Evolutionary conservation across 2,888 invertebrate species (phyloP).

Genomic region (Cantharis lateralis): DNA sequence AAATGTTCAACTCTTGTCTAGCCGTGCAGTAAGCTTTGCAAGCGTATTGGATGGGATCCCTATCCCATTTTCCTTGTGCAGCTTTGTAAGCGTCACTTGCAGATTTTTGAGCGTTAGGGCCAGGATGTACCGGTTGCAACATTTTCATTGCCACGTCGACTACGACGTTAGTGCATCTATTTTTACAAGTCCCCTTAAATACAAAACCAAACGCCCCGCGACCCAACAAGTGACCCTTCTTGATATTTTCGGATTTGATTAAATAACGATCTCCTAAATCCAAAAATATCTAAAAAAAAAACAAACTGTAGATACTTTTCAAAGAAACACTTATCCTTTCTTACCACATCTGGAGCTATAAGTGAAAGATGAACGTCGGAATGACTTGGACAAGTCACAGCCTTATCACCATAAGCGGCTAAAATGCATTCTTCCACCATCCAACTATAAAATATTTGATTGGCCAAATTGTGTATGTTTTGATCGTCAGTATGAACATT

Average conservation of each 20-base stretch:
- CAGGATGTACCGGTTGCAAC: constrained; percentile 92
- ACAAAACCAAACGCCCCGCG: constrained; percentile 99
- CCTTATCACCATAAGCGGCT: constrained; percentile 74
- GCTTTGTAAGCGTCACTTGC: constrained; percentile 59
- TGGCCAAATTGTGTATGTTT: constrained; percentile 35
- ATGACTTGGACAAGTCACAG: constrained; percentile 79
- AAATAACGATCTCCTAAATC: constrained; percentile 84
- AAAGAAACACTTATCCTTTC: constrained; percentile 37
- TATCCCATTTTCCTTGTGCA: constrained; percentile 87
- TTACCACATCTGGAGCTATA: constrained; percentile 91
- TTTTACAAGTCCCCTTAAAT: constrained; percentile 76
- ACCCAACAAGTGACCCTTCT: constrained; percentile 77
- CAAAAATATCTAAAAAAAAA: constrained; percentile 69
- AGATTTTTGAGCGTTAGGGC: constrained; percentile 67
- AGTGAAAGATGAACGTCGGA: constrained; percentile 73
- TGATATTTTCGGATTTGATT: constrained; percentile 81
- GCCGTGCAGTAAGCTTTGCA: constrained; percentile 97
- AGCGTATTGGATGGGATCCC: constrained; percentile 89
- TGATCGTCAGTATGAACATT: constrained; percentile 52
- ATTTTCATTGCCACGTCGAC: constrained; percentile 91
- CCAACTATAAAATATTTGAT: constrained; percentile 71
- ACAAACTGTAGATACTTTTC: neutral
- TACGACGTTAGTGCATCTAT: constrained; percentile 61
- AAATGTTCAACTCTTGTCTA: constrained; percentile 89
- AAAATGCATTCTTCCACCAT: constrained; percentile 96